These are phyloP conservation scores for Phallusia fumigata DNA, from an alignment of 23 tunicate genomes.

Conservation along the genomic window DNA sequence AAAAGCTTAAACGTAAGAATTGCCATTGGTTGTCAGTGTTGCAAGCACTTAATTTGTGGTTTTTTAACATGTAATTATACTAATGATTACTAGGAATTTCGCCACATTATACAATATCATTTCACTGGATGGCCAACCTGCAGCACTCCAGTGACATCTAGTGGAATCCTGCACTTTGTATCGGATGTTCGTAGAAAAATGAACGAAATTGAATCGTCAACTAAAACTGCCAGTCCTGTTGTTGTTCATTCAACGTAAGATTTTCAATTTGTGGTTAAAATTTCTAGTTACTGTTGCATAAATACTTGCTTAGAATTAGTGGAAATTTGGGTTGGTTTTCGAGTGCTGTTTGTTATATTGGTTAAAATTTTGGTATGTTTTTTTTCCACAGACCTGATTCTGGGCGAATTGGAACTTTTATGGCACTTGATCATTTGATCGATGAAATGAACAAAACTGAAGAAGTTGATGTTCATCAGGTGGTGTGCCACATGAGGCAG, in stretches of 20 bases:
- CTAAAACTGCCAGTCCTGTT: background rate
- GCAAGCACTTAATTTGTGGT: too few species aligned
- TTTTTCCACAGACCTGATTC: background rate
- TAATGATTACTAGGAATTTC: constrained; percentile 9
- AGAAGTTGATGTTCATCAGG: background rate
- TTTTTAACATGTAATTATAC: too few species aligned
- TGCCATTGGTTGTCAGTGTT: background rate
- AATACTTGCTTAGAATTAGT: background rate
- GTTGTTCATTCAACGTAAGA: background rate
- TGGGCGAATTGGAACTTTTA: background rate
- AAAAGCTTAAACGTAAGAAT: background rate
- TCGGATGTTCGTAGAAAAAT: background rate
- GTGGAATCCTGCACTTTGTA: constrained; percentile 11
- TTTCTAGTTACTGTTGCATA: background rate
- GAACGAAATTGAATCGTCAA: background rate
- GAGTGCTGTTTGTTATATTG: too few species aligned
- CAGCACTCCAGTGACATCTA: background rate
- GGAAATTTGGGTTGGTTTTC: background rate
- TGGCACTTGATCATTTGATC: constrained; percentile 1
- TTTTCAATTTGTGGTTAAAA: too few species aligned
- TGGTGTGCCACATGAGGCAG: background rate
- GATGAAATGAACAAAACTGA: background rate
- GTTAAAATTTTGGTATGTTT: too few species aligned
- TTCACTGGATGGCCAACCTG: background rate
- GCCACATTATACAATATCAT: background rate